phyloP scores from a whole-genome alignment of 2,797 vertebrate species.

The Danio kyathit region DNA sequence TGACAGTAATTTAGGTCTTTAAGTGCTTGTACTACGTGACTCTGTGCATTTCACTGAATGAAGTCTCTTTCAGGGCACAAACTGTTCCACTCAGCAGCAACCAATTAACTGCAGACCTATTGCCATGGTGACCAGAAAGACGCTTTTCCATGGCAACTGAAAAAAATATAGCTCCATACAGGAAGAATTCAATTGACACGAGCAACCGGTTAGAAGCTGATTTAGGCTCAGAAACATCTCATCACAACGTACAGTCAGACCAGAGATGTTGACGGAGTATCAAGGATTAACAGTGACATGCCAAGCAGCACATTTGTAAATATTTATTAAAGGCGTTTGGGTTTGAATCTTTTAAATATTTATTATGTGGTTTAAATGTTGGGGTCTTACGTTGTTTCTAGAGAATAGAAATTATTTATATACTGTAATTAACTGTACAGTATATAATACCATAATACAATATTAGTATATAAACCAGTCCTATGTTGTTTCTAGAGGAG shows the following conservation, averaged over 20 bases:
- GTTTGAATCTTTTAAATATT: not conserved
- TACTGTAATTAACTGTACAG: too few species aligned
- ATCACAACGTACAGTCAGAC: not conserved
- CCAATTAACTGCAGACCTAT: slow-evolving; percentile 65
- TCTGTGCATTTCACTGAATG: slow-evolving; percentile 54
- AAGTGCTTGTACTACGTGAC: slow-evolving; percentile 25
- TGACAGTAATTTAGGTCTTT: slow-evolving; percentile 25
- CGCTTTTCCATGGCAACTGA: slow-evolving; percentile 67
- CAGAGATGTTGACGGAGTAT: slow-evolving; percentile 3
- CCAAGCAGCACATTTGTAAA: not conserved
- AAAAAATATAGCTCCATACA: slow-evolving; percentile 50
- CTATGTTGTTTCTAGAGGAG: too few species aligned
- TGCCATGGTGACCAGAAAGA: slow-evolving; percentile 56
- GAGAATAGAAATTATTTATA: too few species aligned
- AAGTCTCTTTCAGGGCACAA: slow-evolving; percentile 61
- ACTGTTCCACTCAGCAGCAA: slow-evolving; percentile 60
- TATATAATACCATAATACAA: too few species aligned
- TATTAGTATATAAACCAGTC: too few species aligned
- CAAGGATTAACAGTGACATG: not conserved
- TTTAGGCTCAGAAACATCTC: not conserved
- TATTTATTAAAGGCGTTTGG: not conserved
- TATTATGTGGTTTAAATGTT: too few species aligned
- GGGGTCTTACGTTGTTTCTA: too few species aligned
- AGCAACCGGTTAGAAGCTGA: not conserved
- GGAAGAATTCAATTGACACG: not conserved